Evolutionary conservation across 2,113 vertebrate species (phyloP).

Genomic region (Silurus asotus): DNA sequence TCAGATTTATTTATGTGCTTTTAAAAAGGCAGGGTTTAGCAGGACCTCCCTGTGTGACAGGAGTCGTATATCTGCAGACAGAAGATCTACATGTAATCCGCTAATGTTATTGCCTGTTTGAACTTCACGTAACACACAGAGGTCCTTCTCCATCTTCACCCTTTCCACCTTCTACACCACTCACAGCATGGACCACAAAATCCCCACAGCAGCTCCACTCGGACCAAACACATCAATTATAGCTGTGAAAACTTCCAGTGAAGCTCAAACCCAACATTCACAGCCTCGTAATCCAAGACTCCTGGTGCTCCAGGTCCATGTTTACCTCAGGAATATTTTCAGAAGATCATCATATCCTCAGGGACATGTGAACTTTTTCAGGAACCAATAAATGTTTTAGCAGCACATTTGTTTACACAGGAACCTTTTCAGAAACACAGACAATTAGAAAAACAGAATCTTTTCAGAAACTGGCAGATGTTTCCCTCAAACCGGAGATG

Average conservation of each 20-base stretch:
- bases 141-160: not conserved
- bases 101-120: constrained; percentile 5
- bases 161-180: not conserved
- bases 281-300: not conserved
- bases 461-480: not conserved
- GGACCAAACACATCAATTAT: not conserved
- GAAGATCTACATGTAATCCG: not conserved
- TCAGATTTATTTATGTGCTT: constrained; percentile 14
- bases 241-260: not conserved
- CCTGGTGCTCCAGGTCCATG: not conserved
- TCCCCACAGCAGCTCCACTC: not conserved
- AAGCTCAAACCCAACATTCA: not conserved
- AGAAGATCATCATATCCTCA: not conserved
- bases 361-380: not conserved
- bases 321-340: not conserved
- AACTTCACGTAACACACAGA: not conserved
- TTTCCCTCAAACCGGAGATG: not conserved
- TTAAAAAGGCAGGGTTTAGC: not conserved
- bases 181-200: not conserved
- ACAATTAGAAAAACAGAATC: not conserved
- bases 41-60: not conserved
- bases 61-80: not conserved
- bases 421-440: not conserved
- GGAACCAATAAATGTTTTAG: not conserved
- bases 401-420: not conserved